Conservation (phyloP, 2,113 vertebrate genomes). For the Takifugu bimaculatus region DNA sequence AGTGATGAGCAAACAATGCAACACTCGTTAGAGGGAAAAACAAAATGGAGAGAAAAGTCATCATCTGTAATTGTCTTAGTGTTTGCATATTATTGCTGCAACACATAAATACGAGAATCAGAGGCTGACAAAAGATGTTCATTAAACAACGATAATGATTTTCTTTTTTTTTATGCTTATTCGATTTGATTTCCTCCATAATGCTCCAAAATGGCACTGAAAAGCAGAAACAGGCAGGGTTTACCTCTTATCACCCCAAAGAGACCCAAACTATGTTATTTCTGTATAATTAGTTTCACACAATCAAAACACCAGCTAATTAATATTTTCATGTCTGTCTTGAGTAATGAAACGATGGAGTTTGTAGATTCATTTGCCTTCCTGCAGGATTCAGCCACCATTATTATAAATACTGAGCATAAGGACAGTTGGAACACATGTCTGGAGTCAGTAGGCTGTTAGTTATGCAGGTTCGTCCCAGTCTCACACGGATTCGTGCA, state of each 20-base stretch:
- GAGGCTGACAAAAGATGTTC: conserved; percentile 57
- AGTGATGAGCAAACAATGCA: conserved; percentile 15
- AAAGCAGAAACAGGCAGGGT: conserved; percentile 53
- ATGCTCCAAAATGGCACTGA: conserved; percentile 64
- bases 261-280: conserved; percentile 48
- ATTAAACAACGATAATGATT: conserved; percentile 73
- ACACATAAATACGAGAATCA: conserved; percentile 59
- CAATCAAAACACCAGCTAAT: conserved; percentile 66
- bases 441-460: too few relatives aligned
- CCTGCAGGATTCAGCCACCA: conserved; percentile 2
- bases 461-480: too few relatives aligned
- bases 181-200: conserved; percentile 65
- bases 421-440: background rate
- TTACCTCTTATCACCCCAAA: conserved; percentile 65
- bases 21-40: conserved; percentile 23
- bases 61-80: conserved; percentile 61
- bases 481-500: too few relatives aligned
- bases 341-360: conserved; percentile 48
- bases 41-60: conserved; percentile 47
- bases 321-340: conserved; percentile 58
- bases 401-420: conserved; percentile 20
- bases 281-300: conserved; percentile 65
- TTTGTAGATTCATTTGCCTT: conserved; percentile 26
- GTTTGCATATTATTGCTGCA: conserved; percentile 59
- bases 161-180: conserved; percentile 59